Conservation (phyloP, 2,888 invertebrate genomes). For the Tinea trinotella region DNA sequence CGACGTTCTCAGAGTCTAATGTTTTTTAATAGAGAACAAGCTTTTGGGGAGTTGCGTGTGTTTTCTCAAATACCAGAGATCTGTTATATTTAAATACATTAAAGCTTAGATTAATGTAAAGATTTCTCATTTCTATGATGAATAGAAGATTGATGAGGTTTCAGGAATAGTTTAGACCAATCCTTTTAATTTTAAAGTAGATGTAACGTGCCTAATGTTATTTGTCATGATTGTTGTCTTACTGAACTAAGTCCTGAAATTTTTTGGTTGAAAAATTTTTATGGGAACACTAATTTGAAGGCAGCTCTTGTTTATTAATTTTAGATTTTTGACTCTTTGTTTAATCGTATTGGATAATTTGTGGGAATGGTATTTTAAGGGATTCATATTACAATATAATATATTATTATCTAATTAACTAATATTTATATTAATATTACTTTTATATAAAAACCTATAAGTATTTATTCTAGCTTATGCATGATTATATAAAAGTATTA, state of each 20-base stretch:
- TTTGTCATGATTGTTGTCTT: neutral
- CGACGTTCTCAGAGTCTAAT: slow-evolving; percentile 6
- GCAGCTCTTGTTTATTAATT: neutral
- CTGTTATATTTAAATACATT: slow-evolving; percentile 3
- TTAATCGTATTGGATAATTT: neutral
- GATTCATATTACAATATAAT: neutral
- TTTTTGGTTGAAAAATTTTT: slow-evolving; percentile 13
- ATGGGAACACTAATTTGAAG: neutral
- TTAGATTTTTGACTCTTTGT: neutral
- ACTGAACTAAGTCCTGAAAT: slow-evolving; percentile 11
- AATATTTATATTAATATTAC: neutral
- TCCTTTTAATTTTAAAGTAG: neutral
- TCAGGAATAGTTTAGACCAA: slow-evolving; percentile 14
- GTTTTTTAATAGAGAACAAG: slow-evolving; percentile 8
- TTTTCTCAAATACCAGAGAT: slow-evolving; percentile 14
- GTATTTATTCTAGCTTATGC: neutral
- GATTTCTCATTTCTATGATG: slow-evolving; percentile 3
- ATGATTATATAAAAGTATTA: neutral
- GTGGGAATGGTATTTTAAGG: neutral
- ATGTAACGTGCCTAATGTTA: no score
- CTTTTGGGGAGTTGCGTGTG: slow-evolving; percentile 6
- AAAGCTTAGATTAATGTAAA: neutral
- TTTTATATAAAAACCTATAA: neutral
- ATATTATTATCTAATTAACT: neutral
- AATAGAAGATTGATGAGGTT: neutral